These are phyloP conservation scores for Ctenomys sociabilis DNA, from an alignment of 2,113 vertebrate genomes.

Conservation along the genomic window DNA sequence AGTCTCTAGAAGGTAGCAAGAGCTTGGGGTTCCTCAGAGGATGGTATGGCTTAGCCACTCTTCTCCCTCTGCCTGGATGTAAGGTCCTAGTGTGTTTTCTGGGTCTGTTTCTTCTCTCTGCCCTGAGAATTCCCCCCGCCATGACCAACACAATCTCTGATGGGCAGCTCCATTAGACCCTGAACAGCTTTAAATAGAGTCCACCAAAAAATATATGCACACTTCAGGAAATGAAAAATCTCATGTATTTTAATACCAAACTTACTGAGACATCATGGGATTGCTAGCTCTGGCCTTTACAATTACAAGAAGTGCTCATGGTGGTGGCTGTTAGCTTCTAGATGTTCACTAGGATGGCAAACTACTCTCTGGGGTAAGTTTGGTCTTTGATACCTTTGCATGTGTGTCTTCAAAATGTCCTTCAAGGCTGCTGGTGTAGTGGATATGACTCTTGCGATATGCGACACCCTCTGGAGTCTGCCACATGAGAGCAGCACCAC, in stretches of 20 bases:
- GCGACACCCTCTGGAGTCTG: too few species aligned
- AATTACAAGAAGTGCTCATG: background rate
- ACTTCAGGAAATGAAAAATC: background rate
- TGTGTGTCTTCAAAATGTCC: background rate
- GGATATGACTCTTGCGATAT: background rate
- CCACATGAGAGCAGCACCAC: background rate
- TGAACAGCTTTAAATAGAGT: background rate
- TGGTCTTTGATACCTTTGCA: background rate
- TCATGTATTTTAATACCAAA: background rate
- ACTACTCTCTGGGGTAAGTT: background rate
- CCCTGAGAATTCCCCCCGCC: background rate
- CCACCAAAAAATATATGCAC: background rate
- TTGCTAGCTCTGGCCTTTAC: background rate
- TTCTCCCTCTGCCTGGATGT: background rate
- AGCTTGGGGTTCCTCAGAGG: background rate
- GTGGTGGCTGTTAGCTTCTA: background rate
- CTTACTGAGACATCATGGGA: background rate
- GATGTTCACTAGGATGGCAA: background rate
- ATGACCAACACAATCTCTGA: background rate
- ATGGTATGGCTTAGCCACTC: rapidly evolving
- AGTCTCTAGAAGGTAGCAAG: background rate
- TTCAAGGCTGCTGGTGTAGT: background rate
- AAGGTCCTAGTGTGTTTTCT: background rate
- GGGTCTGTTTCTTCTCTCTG: background rate
- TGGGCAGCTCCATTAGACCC: background rate